Conservation (phyloP, 2,113 vertebrate genomes). For the Australoheros scitulus region DNA sequence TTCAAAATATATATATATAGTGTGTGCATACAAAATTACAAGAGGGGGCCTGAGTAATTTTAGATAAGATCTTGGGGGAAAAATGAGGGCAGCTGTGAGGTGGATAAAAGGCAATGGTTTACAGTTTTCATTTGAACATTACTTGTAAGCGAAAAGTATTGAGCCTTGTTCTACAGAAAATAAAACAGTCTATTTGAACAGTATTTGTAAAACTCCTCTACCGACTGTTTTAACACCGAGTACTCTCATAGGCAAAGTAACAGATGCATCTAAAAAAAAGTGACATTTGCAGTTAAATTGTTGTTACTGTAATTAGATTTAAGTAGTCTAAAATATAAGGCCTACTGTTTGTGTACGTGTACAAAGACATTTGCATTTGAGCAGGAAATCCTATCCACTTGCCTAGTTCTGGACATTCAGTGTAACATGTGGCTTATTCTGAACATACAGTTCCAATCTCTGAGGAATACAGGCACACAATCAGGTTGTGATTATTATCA, state of each 20-base stretch:
- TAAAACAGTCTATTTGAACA: background rate
- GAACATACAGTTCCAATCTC: constrained; percentile 18
- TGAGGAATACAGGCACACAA: constrained; percentile 32
- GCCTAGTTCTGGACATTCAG: background rate
- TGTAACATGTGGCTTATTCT: constrained; percentile 40
- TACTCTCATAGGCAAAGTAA: background rate
- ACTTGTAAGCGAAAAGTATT: background rate
- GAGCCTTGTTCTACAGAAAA: background rate
- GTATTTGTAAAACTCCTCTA: background rate
- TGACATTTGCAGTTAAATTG: background rate
- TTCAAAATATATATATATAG: background rate
- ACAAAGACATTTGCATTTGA: constrained; percentile 7
- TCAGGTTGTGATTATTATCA: constrained; percentile 64
- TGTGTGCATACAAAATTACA: background rate
- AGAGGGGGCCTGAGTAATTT: background rate
- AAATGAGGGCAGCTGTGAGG: constrained; percentile 28
- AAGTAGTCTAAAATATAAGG: background rate
- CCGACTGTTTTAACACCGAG: background rate
- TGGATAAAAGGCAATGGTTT: background rate
- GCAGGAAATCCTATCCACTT: constrained; percentile 23
- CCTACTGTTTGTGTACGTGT: background rate
- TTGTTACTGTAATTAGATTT: background rate
- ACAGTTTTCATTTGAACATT: constrained; percentile 14
- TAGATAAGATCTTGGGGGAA: constrained; percentile 18
- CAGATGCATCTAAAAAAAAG: background rate